phyloP scores from a whole-genome alignment of 1,140 invertebrate species.

The Bombus picipes region DNA sequence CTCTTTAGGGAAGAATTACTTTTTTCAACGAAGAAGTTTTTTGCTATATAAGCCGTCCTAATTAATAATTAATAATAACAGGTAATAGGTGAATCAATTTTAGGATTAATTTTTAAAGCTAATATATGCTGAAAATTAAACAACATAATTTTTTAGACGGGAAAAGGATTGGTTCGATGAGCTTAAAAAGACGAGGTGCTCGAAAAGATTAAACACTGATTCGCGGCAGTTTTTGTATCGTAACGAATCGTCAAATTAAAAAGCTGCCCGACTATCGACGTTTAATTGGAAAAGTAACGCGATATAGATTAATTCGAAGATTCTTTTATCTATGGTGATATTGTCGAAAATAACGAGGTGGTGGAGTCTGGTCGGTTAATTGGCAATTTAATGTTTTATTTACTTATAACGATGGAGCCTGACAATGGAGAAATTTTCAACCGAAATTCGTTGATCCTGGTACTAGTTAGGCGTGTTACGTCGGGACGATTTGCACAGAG shows the following conservation, averaged over 20 bases:
- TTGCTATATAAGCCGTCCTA: too few species aligned
- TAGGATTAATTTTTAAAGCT: too few species aligned
- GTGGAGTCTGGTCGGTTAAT: background rate
- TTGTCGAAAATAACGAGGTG: slow-evolving; percentile 12
- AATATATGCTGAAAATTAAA: too few species aligned
- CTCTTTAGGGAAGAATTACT: too few species aligned
- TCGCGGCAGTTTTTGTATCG: background rate
- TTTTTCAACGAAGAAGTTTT: too few species aligned
- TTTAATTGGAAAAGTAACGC: slow-evolving; percentile 11
- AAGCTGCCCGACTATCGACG: background rate
- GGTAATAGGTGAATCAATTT: too few species aligned
- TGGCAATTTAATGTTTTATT: slow-evolving; percentile 36
- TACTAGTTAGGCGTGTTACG: background rate
- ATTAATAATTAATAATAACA: too few species aligned
- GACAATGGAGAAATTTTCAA: background rate
- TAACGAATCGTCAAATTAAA: background rate
- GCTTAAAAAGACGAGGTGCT: too few species aligned
- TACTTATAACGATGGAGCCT: background rate
- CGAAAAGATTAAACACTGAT: background rate
- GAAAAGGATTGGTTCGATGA: too few species aligned
- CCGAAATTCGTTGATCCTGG: background rate
- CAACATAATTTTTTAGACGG: too few species aligned
- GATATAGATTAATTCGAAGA: slow-evolving; percentile 13
- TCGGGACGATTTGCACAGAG: background rate
- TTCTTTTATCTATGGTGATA: background rate